Evolutionary conservation across 1,140 invertebrate species (phyloP).

Genomic region (Dolichoris vasculosae): DNA sequence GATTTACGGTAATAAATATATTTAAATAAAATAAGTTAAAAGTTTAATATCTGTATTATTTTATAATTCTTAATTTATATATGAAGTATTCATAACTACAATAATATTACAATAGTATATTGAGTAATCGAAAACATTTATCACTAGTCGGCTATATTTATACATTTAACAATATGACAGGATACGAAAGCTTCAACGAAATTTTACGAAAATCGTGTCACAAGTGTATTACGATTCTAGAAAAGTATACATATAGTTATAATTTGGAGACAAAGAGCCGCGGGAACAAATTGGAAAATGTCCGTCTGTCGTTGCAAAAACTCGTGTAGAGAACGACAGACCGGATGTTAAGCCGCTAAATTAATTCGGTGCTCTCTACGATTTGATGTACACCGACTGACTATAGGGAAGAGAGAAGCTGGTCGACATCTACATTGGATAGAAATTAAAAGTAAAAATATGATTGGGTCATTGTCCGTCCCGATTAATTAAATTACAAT

Average conservation of each 20-base stretch:
- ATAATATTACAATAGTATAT: conserved; percentile 28
- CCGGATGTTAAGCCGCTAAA: conserved; percentile 43
- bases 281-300: conserved; percentile 53
- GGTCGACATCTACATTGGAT: conserved; percentile 35
- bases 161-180: not conserved
- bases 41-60: not conserved
- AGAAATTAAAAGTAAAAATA: conserved; percentile 52
- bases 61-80: not conserved
- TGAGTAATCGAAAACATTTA: conserved; percentile 36
- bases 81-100: not conserved
- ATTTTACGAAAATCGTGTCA: conserved; percentile 14
- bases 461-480: conserved; percentile 25
- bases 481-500: conserved; percentile 50
- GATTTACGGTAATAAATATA: not conserved
- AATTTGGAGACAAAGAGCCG: conserved; percentile 15
- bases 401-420: not conserved
- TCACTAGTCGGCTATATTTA: not conserved
- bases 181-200: not conserved
- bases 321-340: not conserved
- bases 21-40: conserved; percentile 7
- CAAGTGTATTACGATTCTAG: not conserved
- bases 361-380: conserved; percentile 44
- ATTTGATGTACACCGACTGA: conserved; percentile 38
- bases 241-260: conserved; percentile 37
- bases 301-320: conserved; percentile 12